Evolutionary conservation across 2,888 invertebrate genomes (phyloP), one percentile per base, ranked within the genome.

Genomic region (Nomada flava): DNA sequence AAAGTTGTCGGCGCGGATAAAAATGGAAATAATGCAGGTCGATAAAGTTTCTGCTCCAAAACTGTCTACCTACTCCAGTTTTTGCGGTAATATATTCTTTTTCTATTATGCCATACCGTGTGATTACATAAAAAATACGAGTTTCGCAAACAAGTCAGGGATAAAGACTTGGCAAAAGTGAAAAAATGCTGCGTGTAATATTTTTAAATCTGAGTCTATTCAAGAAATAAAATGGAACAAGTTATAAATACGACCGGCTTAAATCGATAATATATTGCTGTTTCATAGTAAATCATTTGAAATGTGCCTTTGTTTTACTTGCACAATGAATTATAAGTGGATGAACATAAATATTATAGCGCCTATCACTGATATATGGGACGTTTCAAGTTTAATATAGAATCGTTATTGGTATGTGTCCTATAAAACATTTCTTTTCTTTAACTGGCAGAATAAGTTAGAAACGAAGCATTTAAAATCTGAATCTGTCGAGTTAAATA

Each of bases 31-130:
- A 47, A 23, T 11, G 10, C 2, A 50, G 50, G 52, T 74, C 74
- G 50, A 68, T 52, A 65, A 50, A 60, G 26, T 72, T 26, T 59
- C 4, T 36, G 42, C 23, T n/a, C 59, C n/a, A 52, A 68, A 68
- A 68, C n/a, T 68, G 42, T 68, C 36, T 42, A 23, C 3, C 10
- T 42, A 26, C 11, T 52, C 42, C 10, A 42, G 36, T 67, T 64
- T 42, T n/a, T 60, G 29, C 50, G 4, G 74, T n/a, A 42, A 52
- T 36, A 42, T 50, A 13, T 29, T n/a, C 29, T 47, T 44, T 47
- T 53, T 15, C 2, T 4, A 15, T 18, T 10, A 13, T 15, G n/a
- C 26, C 26, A n/a, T 11, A 23, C 2, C 26, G 11, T 18, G 3
- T 20, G 52, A 52, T 72, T 10, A 36, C 42, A 36, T 36, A 36